Percentiles rank a stretch among this genome's conserved stretches.
phyloP scores from a whole-genome alignment of 2,797 vertebrate genomes.

The Gadopsis marmoratus region DNA sequence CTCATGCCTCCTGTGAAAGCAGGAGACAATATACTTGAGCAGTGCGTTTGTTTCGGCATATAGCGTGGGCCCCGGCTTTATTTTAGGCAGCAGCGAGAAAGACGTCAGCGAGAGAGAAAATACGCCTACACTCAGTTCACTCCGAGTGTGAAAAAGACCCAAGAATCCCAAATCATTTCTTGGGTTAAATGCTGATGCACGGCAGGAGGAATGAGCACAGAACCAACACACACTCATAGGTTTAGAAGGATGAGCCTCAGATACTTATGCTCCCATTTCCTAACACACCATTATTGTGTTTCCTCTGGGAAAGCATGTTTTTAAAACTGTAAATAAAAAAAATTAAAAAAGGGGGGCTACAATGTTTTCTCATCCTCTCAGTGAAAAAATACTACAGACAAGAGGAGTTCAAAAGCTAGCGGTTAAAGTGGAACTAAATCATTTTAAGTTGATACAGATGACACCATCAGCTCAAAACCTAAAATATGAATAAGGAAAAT shows the following conservation, averaged over 20 bases:
- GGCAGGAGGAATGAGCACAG: conserved; percentile 21
- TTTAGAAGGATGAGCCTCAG: neutral
- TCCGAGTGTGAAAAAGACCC: conserved; percentile 26
- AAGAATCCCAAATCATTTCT: conserved; percentile 31
- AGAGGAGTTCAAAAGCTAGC: neutral
- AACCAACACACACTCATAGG: conserved; percentile 1
- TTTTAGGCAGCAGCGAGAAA: conserved; percentile 63
- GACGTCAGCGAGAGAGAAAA: conserved; percentile 38
- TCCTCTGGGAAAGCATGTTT: neutral
- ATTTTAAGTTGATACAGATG: too few species aligned
- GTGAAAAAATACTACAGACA: neutral
- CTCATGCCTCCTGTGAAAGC: conserved; percentile 47
- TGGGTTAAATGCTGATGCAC: conserved; percentile 21
- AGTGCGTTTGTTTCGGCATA: conserved; percentile 66
- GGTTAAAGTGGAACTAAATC: neutral
- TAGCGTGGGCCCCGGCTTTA: conserved; percentile 65
- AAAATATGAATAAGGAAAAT: neutral
- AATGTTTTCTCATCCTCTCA: neutral
- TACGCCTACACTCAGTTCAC: conserved; percentile 46
- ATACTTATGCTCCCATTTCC: neutral
- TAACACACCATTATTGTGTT: neutral
- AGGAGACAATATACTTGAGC: conserved; percentile 58
- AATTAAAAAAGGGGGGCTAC: neutral
- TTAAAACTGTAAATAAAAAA: neutral
- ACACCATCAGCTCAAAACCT: too few species aligned